Base-by-base conservation (phyloP, 2,113 vertebrate species). In the Formicarius rufipectus region DNA sequence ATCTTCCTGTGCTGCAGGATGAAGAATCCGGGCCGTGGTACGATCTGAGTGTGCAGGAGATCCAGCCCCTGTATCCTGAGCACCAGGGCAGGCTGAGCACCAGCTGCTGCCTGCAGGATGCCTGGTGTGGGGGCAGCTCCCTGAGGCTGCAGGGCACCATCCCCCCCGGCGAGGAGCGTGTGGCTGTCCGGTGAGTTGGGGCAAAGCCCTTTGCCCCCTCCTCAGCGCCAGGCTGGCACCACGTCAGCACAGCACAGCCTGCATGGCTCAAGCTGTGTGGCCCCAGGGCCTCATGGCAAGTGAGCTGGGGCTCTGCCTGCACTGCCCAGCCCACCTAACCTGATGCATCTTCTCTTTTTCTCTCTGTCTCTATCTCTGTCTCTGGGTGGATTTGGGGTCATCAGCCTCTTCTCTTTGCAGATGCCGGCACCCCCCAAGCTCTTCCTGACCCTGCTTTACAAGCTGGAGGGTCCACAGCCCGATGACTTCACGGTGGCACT, bases 321-420 rank as follows among this genome's bases (percentile, higher is more conserved):
- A 9, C 42, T 45, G 83, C 64, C 37, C 83, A 59, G 47, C 84
- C 76, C n/a, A 49, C 45, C 93, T 96, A 90, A 90, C 91, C 74
- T 0, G 2, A 75, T 28, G 72, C 37, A 64, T 56, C 60, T 91
- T 90, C 53, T 93, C 17, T 96, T 85, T 95, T 45, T 92, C 47
- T 86, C 56, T 95, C 52, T 96, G 59, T 94, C 39, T 86, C 72
- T 92, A 47, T 93, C 19, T 96, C 87, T 96, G 62, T 95, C 35
- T 96, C 84, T 88, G 94, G 96, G 94, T 96, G 96, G 96, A 95
- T 88, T 5, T 86, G 97, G 96, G 96, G 95, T 96, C 82, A 73
- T 82, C 95, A 99, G 99, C 97, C 96, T 99, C 72, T 99, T 99
- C 90, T 99, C 99, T 72, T 97, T 99, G 76, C 98, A 99, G 71